phyloP scores from a whole-genome alignment of 2,797 vertebrate genomes.

The Syndactyla subalaris region DNA sequence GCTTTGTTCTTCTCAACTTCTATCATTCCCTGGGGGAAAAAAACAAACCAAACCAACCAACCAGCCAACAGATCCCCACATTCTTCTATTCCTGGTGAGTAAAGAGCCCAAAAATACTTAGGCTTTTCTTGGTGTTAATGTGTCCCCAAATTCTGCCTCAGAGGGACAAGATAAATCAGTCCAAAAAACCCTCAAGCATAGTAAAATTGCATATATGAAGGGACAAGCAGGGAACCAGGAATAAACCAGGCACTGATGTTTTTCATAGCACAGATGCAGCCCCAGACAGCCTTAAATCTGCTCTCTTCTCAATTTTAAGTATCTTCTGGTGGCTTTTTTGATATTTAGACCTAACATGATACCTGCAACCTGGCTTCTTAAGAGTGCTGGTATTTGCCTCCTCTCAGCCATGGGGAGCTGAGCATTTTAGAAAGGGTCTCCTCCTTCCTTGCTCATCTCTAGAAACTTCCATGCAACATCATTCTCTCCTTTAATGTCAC shows the following conservation, averaged over 20 bases:
- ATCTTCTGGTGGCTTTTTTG: not conserved
- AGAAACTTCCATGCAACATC: not conserved
- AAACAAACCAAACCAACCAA: not conserved
- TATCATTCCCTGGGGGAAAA: not conserved
- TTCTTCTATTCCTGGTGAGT: not conserved
- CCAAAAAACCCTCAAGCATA: not conserved
- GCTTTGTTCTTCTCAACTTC: not conserved
- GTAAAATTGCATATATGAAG: not conserved
- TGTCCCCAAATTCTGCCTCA: not conserved
- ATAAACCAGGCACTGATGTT: not conserved
- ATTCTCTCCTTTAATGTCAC: not conserved
- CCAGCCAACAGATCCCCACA: no score
- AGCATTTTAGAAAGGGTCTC: not conserved
- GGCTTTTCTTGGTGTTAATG: rapidly evolving
- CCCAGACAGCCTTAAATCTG: not conserved
- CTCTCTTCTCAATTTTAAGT: not conserved
- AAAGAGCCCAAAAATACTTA: not conserved
- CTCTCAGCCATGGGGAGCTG: not conserved
- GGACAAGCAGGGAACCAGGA: not conserved
- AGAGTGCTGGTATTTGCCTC: not conserved
- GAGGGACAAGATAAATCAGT: not conserved
- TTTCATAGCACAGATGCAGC: not conserved
- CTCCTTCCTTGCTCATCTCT: not conserved
- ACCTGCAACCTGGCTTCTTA: not conserved
- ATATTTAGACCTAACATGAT: not conserved